A percentile compares a stretch with the other conserved stretches of the same genome.
These are phyloP conservation scores for Hyla sarda DNA, from an alignment of 2,113 vertebrate genomes.

Conservation along the genomic window DNA sequence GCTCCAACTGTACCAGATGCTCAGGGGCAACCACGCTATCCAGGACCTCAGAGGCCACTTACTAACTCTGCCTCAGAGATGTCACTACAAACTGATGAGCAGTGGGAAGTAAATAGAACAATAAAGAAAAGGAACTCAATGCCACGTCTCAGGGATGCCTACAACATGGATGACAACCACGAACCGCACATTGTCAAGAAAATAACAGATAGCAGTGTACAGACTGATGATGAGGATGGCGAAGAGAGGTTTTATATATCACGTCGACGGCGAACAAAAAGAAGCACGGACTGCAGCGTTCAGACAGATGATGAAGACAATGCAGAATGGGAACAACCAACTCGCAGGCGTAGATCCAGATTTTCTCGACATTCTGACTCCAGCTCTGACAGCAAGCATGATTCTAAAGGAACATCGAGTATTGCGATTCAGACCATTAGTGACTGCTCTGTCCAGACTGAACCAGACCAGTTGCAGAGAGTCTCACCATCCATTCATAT, in stretches of 20 bases:
- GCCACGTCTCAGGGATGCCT: constrained; percentile 89
- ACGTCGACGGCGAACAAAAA: constrained; percentile 85
- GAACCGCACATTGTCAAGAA: constrained; percentile 77
- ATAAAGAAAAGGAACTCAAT: constrained; percentile 97
- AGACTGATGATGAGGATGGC: constrained; percentile 95
- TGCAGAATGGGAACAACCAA: constrained; percentile 93
- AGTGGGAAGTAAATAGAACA: constrained; percentile 75
- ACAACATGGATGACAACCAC: constrained; percentile 78
- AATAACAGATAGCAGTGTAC: constrained; percentile 91
- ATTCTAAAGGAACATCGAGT: constrained; percentile 81
- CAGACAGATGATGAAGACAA: constrained; percentile 97
- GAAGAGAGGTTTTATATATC: constrained; percentile 89
- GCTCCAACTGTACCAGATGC: constrained; percentile 63
- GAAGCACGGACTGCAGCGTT: constrained; percentile 92
- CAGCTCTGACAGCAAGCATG: constrained; percentile 79
- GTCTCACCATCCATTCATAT: constrained; percentile 96
- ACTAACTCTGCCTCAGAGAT: constrained; percentile 93
- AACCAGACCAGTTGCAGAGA: constrained; percentile 86
- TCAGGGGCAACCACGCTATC: constrained; percentile 64
- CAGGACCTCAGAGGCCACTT: constrained; percentile 78
- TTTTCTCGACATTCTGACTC: constrained; percentile 87
- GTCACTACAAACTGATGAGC: constrained; percentile 89
- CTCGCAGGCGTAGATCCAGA: constrained; percentile 87
- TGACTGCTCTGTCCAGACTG: constrained; percentile 95
- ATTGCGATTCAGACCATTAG: constrained; percentile 95